Base-by-base conservation (phyloP, 35 echinoderm and acorn worm genomes). In the Apostichopus californicus region DNA sequence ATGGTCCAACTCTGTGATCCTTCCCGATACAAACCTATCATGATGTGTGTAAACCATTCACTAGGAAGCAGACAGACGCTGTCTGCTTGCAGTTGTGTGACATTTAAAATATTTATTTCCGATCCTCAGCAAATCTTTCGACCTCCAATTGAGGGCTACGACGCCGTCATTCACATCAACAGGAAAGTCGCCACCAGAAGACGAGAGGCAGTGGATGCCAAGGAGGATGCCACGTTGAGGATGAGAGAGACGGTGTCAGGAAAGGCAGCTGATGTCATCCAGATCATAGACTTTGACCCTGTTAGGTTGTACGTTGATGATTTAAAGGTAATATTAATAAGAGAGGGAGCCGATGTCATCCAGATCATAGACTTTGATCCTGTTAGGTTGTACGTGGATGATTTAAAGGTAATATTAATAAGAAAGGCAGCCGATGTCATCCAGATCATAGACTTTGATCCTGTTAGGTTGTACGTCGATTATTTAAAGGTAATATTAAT, bases 281-380 rank as follows among this genome's bases (percentile, higher is more conserved):
- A 95, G 5, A 92, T 96, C 10, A 79, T 95, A 11, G 78, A 99
- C 80, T 99, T 99, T 96, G 97, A 99, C 89, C 97, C 97, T 22
- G 89, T 96, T 14, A 59, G 73, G 34, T 89, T 87, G 15, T 99
- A 96, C 75, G 22, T 99, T 4, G 64, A 87, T 34, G 97, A 99
- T 22, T 80, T 99, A 34, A 79, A 94, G 84, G 97, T 99, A 64
- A 93, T 23, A 1, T 24, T 81, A 11, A 78, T 20, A 10, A 17
- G 65, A 53, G 46, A 77, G 14, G 23, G 77, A 1, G 73, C 72
- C 5, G 57, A 91, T 1, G 55, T 93, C 34, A 9, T 99, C 22
- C 97, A 95, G 5, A 93, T 96, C 10, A 78, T 93, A 11, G 78
- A 95, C 80, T 99, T 99, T 96, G 97, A 99, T 92, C 97, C 97